A percentile compares a stretch with the other conserved stretches of the same genome.
phyloP scores from a whole-genome alignment of 2,113 vertebrate genomes.

The Dipodomys stephensi region DNA sequence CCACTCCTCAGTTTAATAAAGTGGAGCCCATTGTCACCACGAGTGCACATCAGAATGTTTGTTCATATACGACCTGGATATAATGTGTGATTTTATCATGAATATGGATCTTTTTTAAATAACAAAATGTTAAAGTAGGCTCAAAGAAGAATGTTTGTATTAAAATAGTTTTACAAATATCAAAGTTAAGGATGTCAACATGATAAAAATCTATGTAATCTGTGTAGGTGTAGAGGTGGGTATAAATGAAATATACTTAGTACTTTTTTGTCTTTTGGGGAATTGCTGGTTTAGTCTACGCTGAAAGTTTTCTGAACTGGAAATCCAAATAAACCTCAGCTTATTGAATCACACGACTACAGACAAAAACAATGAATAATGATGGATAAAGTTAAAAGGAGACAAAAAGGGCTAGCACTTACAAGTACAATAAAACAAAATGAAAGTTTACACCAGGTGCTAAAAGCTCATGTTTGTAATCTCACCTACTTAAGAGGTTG shows the following conservation, averaged over 20 bases:
- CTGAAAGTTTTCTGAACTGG: slow-evolving; percentile 35
- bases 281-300: slow-evolving; percentile 22
- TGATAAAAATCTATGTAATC: neutral
- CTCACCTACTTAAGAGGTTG: no score
- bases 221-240: accelerated
- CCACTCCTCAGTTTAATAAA: neutral
- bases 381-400: neutral
- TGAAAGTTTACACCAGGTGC: neutral
- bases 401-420: neutral
- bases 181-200: neutral
- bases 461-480: no score
- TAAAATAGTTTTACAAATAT: neutral
- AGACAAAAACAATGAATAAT: neutral
- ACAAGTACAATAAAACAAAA: neutral
- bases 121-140: slow-evolving; percentile 11
- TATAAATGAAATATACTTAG: neutral
- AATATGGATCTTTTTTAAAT: neutral
- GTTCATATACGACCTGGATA: neutral
- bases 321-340: slow-evolving; percentile 37
- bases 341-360: neutral
- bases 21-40: neutral
- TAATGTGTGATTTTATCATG: neutral
- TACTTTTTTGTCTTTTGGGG: neutral
- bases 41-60: neutral
- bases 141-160: neutral